Percentiles rank a stretch among this genome's conserved stretches.
Evolutionary conservation across 2,113 vertebrate species (phyloP).

Genomic region (Plotosus lineatus): DNA sequence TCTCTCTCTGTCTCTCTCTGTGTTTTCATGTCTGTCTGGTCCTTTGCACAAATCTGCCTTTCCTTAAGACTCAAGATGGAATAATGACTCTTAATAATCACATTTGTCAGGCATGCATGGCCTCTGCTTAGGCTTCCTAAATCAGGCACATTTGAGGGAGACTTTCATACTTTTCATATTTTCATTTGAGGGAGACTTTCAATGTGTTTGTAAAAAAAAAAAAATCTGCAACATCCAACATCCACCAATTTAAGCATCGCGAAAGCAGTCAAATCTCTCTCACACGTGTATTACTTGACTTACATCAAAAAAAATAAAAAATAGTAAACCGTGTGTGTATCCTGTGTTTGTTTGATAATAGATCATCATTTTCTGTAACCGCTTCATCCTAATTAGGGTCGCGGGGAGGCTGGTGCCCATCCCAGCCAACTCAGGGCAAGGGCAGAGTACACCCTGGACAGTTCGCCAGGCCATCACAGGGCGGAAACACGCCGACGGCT

Average conservation of each 20-base stretch:
- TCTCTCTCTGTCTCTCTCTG: no score
- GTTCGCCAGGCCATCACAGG: no score
- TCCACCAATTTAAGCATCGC: conserved; percentile 34
- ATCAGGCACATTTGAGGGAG: conserved; percentile 48
- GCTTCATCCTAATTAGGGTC: no score
- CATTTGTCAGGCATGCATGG: conserved; percentile 65
- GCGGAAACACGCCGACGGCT: no score
- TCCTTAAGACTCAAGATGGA: conserved; percentile 56
- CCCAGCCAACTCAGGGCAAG: no score
- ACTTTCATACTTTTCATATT: no score
- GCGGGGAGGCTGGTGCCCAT: no score
- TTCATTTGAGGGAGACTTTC: conserved; percentile 54
- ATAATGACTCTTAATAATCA: conserved; percentile 63
- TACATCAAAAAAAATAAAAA: not conserved
- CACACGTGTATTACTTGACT: not conserved
- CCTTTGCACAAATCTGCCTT: conserved; percentile 50
- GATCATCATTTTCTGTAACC: no score
- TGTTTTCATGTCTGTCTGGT: conserved; percentile 56
- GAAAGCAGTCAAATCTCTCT: conserved; percentile 14
- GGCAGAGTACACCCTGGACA: no score
- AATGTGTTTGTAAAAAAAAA: no score
- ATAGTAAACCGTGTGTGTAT: not conserved
- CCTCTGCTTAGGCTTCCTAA: conserved; percentile 31
- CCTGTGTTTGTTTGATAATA: no score
- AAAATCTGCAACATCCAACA: conserved; percentile 51